A percentile compares a stretch with the other conserved stretches of the same genome.
Conservation (phyloP, 2,113 vertebrate species). For the Dipodomys ordii region DNA sequence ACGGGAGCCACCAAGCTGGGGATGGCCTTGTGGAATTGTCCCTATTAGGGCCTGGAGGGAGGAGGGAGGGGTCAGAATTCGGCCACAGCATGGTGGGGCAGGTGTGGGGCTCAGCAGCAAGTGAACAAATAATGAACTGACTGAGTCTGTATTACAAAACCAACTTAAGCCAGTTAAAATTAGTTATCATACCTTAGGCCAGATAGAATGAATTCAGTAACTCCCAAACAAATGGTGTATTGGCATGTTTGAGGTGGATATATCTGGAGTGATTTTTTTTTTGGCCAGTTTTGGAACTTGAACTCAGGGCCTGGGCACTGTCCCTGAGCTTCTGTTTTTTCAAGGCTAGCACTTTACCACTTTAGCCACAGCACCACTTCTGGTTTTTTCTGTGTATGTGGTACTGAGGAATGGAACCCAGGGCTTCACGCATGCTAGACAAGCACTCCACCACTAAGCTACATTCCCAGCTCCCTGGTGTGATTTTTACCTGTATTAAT, state of each 20-base stretch:
- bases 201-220: conserved; percentile 47
- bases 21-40: not conserved
- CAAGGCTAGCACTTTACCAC: no score
- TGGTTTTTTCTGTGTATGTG: no score
- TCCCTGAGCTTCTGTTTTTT: no score
- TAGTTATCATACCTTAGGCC: conserved; percentile 49
- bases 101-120: not conserved
- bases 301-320: no score
- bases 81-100: not conserved
- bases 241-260: not conserved
- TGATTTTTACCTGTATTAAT: not conserved
- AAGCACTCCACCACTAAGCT: no score
- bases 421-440: no score
- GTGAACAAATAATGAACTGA: conserved; percentile 51
- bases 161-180: conserved; percentile 56
- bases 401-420: no score
- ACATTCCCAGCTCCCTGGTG: no score
- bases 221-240: conserved; percentile 11
- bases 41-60: not conserved
- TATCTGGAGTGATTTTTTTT: not conserved
- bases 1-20: not conserved
- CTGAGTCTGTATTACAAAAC: conserved; percentile 5
- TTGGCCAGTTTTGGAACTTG: no score
- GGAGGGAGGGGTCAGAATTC: not conserved
- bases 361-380: no score